Conservation (phyloP, 2,113 vertebrate species). For the Mus musculus region DNA sequence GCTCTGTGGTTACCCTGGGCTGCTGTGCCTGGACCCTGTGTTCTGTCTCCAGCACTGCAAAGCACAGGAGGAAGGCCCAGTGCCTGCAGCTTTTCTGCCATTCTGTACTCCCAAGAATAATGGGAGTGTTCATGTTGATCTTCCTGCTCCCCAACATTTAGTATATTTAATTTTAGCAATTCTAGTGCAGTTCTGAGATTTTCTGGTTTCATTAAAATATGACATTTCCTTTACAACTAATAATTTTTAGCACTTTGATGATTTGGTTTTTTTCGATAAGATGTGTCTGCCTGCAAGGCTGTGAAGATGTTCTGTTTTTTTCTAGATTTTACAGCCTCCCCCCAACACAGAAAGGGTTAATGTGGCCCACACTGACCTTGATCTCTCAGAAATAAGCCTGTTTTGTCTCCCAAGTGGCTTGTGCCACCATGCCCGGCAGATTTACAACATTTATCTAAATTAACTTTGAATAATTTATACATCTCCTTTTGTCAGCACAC, state of each 20-base stretch:
- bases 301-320: background rate
- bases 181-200: background rate
- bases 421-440: background rate
- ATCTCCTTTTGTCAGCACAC: background rate
- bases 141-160: background rate
- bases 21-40: no score
- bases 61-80: no score
- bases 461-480: background rate
- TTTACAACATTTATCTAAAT: slow-evolving; percentile 1
- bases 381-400: background rate
- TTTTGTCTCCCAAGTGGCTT: background rate
- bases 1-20: background rate
- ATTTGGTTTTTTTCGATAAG: background rate
- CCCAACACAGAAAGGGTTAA: no score
- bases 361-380: background rate
- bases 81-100: background rate
- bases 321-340: background rate
- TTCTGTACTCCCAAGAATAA: background rate
- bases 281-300: background rate
- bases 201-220: background rate
- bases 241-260: background rate
- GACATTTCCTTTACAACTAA: background rate
- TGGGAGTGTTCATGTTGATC: background rate
- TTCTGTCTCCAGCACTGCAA: background rate
- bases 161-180: slow-evolving; percentile 37